A percentile compares a stretch with the other conserved stretches of the same genome.
Evolutionary conservation across 1,140 invertebrate genomes (phyloP).

Genomic region (Meloidogyne floridensis): DNA sequence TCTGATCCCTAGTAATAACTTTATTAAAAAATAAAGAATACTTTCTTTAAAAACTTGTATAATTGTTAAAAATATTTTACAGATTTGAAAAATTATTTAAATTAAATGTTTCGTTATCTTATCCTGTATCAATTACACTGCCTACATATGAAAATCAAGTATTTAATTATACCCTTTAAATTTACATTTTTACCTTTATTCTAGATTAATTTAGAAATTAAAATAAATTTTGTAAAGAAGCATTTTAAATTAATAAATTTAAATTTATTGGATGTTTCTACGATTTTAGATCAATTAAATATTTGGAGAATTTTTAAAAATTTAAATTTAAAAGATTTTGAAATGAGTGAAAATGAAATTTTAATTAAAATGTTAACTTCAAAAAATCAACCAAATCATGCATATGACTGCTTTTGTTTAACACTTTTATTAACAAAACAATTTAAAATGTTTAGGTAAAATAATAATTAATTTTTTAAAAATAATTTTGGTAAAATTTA

Average conservation of each 20-base stretch:
- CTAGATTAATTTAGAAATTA: background rate
- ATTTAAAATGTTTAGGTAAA: slow-evolving; percentile 22
- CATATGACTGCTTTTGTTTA: slow-evolving; percentile 18
- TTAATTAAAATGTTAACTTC: background rate
- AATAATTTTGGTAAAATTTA: too few species aligned
- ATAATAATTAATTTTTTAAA: background rate
- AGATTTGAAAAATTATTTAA: background rate
- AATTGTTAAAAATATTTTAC: background rate
- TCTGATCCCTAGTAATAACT: too few species aligned
- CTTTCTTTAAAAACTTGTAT: too few species aligned
- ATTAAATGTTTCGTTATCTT: background rate
- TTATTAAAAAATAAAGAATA: too few species aligned
- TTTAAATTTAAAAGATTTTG: background rate
- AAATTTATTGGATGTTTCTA: background rate
- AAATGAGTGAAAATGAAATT: background rate
- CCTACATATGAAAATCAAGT: background rate
- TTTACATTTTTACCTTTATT: background rate
- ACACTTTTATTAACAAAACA: background rate
- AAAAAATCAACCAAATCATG: background rate
- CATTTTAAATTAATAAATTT: background rate
- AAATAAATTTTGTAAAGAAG: background rate
- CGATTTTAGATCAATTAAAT: background rate
- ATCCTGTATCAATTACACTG: background rate
- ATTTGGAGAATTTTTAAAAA: background rate
- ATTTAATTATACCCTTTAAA: background rate